Base-by-base conservation (phyloP, 2,888 invertebrate genomes). In the Agelastica alni region DNA sequence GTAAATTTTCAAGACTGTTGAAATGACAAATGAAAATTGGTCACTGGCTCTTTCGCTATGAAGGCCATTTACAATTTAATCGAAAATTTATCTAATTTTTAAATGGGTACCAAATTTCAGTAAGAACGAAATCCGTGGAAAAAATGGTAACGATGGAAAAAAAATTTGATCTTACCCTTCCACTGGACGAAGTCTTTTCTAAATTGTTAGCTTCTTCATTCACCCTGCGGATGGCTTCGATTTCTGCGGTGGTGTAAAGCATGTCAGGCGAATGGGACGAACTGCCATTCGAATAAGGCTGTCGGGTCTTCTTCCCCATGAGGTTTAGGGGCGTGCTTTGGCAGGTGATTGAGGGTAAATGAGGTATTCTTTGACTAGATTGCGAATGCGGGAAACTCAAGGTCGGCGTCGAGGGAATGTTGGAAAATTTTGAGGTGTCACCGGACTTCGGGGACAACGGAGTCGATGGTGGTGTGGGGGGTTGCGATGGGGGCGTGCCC, bases 391-490 rank as follows among this genome's bases (percentile, higher is more conserved):
- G 69, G 53, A 71, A 68, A 26, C 66, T 71, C 56, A 71, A 61
- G 53, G 69, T 72, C 52, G 70, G 68, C 53, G 71, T 62, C 44
- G 64, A 60, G 44, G 69, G 63, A 58, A 64, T 61, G 59, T 51
- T 61, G 39, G 56, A 44, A 39, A 55, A 56, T 56, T 61, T 58
- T 32, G 41, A 49, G 52, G 62, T 39, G 17, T 64, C 66, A 56
- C 61, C 61, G 32, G 68, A 65, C 64, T 73, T 75, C 5, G 78
- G 79, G 2, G 77, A 77, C 20, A 78, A 70, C 16, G 80, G 79
- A 2, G 79, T 79, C 51, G 77, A 75, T n/a, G 80, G 80, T 2
- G 79, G 79, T 13, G 80, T 80, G 7, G 80, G 79, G 3, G 80
- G 79, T 63, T 79, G 78, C n/a, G 76, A 76, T 6, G 76, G 74